A percentile compares a stretch with the other conserved stretches of the same genome.
phyloP scores from a whole-genome alignment of 2,888 invertebrate species.

The Plebejus argus region DNA sequence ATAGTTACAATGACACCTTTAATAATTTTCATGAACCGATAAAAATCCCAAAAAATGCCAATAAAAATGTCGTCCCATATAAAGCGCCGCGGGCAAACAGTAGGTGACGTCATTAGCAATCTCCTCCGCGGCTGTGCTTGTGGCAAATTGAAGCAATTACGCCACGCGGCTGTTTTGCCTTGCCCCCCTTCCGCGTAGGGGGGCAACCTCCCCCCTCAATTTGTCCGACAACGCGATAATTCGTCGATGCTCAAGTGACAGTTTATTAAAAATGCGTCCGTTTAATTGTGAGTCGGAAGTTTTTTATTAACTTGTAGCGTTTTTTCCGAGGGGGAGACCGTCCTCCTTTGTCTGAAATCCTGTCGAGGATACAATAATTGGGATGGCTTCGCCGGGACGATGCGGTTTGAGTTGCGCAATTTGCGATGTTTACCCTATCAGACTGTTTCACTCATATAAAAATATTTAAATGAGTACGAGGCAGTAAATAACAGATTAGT shows the following conservation, averaged over 20 bases:
- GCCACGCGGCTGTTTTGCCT: slow-evolving; percentile 62
- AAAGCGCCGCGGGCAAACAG: slow-evolving; percentile 49
- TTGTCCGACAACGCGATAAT: slow-evolving; percentile 48
- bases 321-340: background rate
- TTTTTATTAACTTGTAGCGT: slow-evolving; percentile 29
- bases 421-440: background rate
- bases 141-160: slow-evolving; percentile 73
- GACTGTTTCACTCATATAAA: background rate
- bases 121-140: slow-evolving; percentile 56
- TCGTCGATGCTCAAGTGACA: slow-evolving; percentile 43
- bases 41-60: background rate
- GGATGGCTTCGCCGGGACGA: background rate
- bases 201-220: slow-evolving; percentile 42
- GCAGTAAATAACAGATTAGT: background rate
- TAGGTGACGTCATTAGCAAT: slow-evolving; percentile 69
- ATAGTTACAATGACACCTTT: background rate
- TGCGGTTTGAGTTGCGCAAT: background rate
- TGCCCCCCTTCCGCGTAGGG: slow-evolving; percentile 41
- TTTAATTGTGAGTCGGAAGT: slow-evolving; percentile 34
- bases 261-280: slow-evolving; percentile 40
- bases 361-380: slow-evolving; percentile 5
- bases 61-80: slow-evolving; percentile 41
- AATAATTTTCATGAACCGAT: background rate
- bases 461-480: background rate
- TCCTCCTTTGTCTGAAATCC: slow-evolving; percentile 3